Evolutionary conservation across 1,140 invertebrate genomes (phyloP).

Genomic region (Ganaspis sp.): DNA sequence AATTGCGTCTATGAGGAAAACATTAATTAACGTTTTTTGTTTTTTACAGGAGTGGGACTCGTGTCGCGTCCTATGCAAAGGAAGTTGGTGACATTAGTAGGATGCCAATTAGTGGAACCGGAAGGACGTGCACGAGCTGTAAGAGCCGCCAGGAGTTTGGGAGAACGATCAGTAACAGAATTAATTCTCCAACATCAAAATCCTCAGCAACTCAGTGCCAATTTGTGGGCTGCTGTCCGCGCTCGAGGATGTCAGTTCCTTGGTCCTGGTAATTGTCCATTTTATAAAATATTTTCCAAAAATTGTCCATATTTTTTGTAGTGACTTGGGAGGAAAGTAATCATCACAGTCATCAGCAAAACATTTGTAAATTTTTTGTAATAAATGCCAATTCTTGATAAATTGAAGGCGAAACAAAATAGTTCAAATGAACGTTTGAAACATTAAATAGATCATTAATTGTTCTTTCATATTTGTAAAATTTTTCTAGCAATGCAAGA

Average conservation of each 20-base stretch:
- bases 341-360: too few relatives aligned
- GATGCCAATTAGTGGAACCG: constrained; percentile 94
- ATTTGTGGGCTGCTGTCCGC: constrained; percentile 97
- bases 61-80: constrained; percentile 96
- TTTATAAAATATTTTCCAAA: constrained; percentile 12
- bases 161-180: constrained; percentile 96
- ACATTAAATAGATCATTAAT: constrained; percentile 1
- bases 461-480: constrained; percentile 20
- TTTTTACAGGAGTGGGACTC: constrained; percentile 69
- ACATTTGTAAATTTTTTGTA: too few relatives aligned
- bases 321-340: too few relatives aligned
- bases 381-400: too few relatives aligned
- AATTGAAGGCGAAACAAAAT: too few relatives aligned
- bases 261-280: constrained; percentile 86
- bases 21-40: too few relatives aligned
- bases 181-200: constrained; percentile 96
- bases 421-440: too few relatives aligned
- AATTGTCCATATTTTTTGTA: not conserved
- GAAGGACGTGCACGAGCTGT: constrained; percentile 89
- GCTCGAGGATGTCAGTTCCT: constrained; percentile 98
- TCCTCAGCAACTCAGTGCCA: constrained; percentile 92
- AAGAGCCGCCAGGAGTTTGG: constrained; percentile 91
- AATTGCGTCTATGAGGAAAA: too few relatives aligned
- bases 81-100: constrained; percentile 93
- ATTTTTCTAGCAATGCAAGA: constrained; percentile 92